Evolutionary conservation across 2,888 invertebrate species (phyloP).

Genomic region (Beris morrisii): DNA sequence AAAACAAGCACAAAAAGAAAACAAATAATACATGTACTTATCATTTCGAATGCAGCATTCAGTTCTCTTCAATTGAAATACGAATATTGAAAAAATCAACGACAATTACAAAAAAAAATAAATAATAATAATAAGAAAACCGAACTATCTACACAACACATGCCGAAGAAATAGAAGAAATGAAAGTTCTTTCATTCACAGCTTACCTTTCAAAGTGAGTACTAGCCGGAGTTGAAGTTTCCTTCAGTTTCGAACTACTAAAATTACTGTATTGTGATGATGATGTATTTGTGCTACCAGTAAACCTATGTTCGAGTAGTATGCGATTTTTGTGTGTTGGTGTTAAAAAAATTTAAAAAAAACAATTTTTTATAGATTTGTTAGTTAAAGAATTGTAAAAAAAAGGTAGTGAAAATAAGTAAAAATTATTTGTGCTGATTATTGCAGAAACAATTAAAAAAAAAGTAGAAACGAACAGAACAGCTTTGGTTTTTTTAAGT

Average conservation of each 20-base stretch:
- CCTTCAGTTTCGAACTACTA: constrained; percentile 57
- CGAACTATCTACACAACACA: constrained; percentile 27
- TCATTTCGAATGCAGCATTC: too few species aligned
- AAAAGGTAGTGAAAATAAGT: too few species aligned
- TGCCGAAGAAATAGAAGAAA: background rate
- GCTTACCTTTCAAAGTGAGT: constrained; percentile 56
- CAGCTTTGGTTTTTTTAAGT: too few species aligned
- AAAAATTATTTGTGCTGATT: too few species aligned
- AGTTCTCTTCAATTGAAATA: too few species aligned
- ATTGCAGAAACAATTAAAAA: too few species aligned
- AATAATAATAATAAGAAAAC: too few species aligned
- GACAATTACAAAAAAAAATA: too few species aligned
- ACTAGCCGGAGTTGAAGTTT: constrained; percentile 52
- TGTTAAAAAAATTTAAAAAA: constrained; percentile 1
- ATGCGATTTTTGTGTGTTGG: background rate
- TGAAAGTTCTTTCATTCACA: constrained; percentile 17
- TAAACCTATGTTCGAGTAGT: constrained; percentile 49
- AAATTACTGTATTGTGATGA: constrained; percentile 57
- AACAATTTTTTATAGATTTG: background rate
- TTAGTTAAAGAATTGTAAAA: background rate
- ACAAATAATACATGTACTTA: too few species aligned
- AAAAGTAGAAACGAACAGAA: too few species aligned
- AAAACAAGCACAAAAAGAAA: too few species aligned
- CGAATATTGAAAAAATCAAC: too few species aligned
- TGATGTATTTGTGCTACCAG: constrained; percentile 55